phyloP scores from a whole-genome alignment of 2,888 invertebrate species.

The Bombyx huttoni region DNA sequence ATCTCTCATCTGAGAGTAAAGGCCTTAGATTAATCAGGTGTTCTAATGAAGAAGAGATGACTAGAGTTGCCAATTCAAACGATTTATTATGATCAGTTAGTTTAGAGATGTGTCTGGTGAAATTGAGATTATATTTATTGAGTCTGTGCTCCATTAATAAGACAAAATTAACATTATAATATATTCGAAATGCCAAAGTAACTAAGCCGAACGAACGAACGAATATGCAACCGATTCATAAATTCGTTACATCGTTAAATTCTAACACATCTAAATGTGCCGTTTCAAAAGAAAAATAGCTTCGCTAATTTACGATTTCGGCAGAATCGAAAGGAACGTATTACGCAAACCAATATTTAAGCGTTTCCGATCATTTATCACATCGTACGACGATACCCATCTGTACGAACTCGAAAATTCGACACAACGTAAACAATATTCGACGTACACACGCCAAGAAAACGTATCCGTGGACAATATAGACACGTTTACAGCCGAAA shows the following conservation, averaged over 20 bases:
- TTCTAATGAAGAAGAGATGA: slow-evolving; percentile 16
- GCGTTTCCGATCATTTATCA: slow-evolving; percentile 1
- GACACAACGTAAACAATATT: slow-evolving; percentile 13
- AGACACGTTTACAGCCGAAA: slow-evolving; percentile 11
- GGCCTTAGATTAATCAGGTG: slow-evolving; percentile 45
- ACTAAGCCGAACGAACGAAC: neutral
- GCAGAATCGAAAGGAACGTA: neutral
- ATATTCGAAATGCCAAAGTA: neutral
- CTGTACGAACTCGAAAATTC: slow-evolving; percentile 5
- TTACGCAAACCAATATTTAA: slow-evolving; percentile 1
- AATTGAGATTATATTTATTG: neutral
- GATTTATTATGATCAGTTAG: neutral
- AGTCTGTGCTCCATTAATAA: neutral
- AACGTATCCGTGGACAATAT: slow-evolving; percentile 13
- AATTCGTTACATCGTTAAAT: neutral
- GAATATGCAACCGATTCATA: neutral
- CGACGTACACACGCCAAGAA: slow-evolving; percentile 14
- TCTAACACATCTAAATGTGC: neutral
- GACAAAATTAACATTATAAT: too few relatives aligned
- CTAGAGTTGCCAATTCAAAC: slow-evolving; percentile 4
- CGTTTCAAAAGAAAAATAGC: neutral
- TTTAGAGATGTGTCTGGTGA: neutral
- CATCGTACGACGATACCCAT: neutral
- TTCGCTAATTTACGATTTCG: neutral
- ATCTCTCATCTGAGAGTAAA: slow-evolving; percentile 27